These are phyloP conservation scores for Lepisosteus oculatus DNA, from an alignment of 2,113 vertebrate genomes.

Conservation along the genomic window DNA sequence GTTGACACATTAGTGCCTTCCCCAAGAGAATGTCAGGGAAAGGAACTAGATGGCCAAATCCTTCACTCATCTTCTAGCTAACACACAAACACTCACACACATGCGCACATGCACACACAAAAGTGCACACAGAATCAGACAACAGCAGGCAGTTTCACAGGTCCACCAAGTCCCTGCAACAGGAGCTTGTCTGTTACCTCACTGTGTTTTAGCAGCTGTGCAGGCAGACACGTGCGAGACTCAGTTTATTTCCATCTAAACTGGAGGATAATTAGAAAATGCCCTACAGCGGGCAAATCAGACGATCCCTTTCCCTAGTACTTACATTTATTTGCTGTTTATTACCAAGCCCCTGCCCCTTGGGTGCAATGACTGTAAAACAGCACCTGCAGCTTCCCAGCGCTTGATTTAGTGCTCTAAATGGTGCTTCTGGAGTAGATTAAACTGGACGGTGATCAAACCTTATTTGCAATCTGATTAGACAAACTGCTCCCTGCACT, in stretches of 20 bases:
- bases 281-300: conserved; percentile 89
- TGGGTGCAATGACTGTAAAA: conserved; percentile 84
- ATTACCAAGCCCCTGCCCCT: conserved; percentile 83
- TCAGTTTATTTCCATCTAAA: conserved; percentile 76
- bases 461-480: conserved; percentile 98
- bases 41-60: conserved; percentile 29
- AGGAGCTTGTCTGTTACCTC: neutral
- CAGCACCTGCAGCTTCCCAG: conserved; percentile 78
- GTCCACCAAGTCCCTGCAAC: neutral
- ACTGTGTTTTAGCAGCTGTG: conserved; percentile 60
- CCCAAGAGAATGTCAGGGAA: conserved; percentile 52
- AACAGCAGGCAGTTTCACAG: conserved; percentile 3
- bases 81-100: conserved; percentile 8
- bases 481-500: conserved; percentile 86
- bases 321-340: conserved; percentile 95
- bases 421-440: conserved; percentile 89
- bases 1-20: conserved; percentile 63
- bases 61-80: conserved; percentile 9
- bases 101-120: neutral
- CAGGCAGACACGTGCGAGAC: conserved; percentile 66
- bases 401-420: conserved; percentile 88
- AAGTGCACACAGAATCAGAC: conserved; percentile 44
- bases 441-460: conserved; percentile 95
- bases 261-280: conserved; percentile 92
- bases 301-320: conserved; percentile 64